A percentile compares a stretch with the other conserved stretches of the same genome.
These are phyloP conservation scores for Dasysyrphus tricinctus DNA, from an alignment of 2,888 invertebrate species.

Conservation along the genomic window DNA sequence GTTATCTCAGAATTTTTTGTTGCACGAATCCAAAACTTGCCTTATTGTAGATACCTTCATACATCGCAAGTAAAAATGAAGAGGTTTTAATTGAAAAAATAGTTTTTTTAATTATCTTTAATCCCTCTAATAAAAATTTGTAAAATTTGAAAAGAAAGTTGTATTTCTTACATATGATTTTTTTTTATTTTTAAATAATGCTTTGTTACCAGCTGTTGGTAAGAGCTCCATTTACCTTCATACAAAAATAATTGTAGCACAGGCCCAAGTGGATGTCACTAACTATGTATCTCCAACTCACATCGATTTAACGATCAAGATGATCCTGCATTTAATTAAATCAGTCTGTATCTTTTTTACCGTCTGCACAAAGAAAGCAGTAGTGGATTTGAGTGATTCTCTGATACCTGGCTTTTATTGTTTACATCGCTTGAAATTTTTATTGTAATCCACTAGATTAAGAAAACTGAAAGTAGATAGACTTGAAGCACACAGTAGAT, in stretches of 20 bases:
- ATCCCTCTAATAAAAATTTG: too few relatives aligned
- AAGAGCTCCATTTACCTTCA: conserved; percentile 1
- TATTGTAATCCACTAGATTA: too few relatives aligned
- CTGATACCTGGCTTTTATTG: too few relatives aligned
- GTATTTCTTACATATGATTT: neutral
- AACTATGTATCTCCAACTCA: neutral
- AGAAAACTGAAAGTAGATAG: too few relatives aligned
- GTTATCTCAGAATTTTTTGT: too few relatives aligned
- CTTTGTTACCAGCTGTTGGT: conserved; percentile 17
- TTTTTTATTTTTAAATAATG: neutral
- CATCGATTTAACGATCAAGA: conserved; percentile 42
- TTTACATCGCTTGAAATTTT: too few relatives aligned
- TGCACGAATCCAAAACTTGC: too few relatives aligned
- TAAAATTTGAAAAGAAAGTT: conserved; percentile 2
- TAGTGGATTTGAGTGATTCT: neutral
- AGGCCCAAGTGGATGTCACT: conserved; percentile 8
- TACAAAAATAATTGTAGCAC: conserved; percentile 3
- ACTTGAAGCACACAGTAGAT: too few relatives aligned
- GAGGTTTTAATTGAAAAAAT: too few relatives aligned
- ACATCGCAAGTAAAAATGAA: too few relatives aligned
- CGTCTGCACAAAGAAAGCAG: neutral
- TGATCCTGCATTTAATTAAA: conserved; percentile 30
- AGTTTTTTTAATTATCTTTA: too few relatives aligned
- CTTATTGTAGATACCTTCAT: too few relatives aligned
- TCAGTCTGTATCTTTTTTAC: neutral